These are phyloP conservation scores for Diplodus puntazzo DNA, from an alignment of 2,797 vertebrate genomes.

Conservation along the genomic window DNA sequence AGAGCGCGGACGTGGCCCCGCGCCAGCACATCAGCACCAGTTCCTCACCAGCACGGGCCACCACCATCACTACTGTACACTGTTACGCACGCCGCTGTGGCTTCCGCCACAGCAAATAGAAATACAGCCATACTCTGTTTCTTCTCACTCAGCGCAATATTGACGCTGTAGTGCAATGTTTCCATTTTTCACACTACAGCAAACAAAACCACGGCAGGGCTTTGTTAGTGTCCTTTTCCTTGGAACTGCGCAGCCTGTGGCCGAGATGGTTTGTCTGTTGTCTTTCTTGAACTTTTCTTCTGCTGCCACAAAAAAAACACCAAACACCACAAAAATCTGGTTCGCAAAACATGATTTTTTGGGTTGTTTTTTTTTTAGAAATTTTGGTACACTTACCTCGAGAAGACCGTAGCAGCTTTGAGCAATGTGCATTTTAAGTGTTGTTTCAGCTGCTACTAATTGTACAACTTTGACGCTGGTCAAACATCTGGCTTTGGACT, in stretches of 20 bases:
- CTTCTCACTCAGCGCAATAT: slow-evolving; percentile 23
- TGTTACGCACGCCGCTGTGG: slow-evolving; percentile 2
- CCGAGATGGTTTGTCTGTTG: neutral
- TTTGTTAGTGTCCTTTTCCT: neutral
- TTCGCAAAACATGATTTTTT: neutral
- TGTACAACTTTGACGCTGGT: too few relatives aligned
- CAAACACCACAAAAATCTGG: neutral
- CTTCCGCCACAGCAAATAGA: slow-evolving; percentile 23
- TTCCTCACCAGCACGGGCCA: slow-evolving; percentile 22
- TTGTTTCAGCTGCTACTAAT: neutral
- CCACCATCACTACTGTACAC: slow-evolving; percentile 9
- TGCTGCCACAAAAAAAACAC: neutral
- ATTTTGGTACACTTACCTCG: too few relatives aligned
- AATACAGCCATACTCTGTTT: slow-evolving; percentile 16
- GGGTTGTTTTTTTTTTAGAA: rapidly evolving
- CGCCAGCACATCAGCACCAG: slow-evolving; percentile 46
- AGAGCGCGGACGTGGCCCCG: slow-evolving; percentile 46
- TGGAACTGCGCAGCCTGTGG: neutral
- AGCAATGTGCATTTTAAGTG: neutral
- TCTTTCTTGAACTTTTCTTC: slow-evolving; percentile 16
- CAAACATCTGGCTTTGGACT: too few relatives aligned
- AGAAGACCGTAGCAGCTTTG: neutral
- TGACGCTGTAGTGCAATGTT: slow-evolving; percentile 17
- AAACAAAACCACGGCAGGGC: slow-evolving; percentile 22
- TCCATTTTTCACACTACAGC: slow-evolving; percentile 32